Evolutionary conservation across 2,888 invertebrate species (phyloP).

Genomic region (Clunio marinus): DNA sequence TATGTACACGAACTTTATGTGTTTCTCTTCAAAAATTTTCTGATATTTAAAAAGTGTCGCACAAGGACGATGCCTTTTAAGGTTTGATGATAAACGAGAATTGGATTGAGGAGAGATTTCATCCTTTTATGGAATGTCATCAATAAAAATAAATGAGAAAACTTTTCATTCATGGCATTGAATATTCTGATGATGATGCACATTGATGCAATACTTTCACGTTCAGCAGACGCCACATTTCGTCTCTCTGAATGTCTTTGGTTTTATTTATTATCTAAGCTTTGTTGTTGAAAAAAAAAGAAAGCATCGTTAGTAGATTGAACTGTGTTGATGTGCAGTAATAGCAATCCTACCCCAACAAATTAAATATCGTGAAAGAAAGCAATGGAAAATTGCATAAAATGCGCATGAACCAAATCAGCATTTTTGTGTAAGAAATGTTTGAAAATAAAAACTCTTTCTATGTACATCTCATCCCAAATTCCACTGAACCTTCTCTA

Average conservation of each 20-base stretch:
- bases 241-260: no score
- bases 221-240: constrained; percentile 16
- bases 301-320: background rate
- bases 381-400: no score
- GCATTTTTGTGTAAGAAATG: no score
- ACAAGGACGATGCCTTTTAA: constrained; percentile 35
- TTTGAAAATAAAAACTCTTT: no score
- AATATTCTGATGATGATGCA: constrained; percentile 1
- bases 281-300: background rate
- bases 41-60: constrained; percentile 13
- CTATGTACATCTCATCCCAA: no score
- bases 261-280: no score
- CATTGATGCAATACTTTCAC: constrained; percentile 23
- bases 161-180: constrained; percentile 17
- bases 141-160: background rate
- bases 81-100: background rate
- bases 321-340: no score
- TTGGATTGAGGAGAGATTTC: background rate
- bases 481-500: no score
- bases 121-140: constrained; percentile 31
- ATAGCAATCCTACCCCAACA: constrained; percentile 10
- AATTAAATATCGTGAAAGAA: background rate
- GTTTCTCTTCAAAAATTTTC: background rate
- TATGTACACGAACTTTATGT: background rate
- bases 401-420: constrained; percentile 27